Evolutionary conservation across 1,140 invertebrate genomes (phyloP), one percentile per base, ranked within the genome.

Genomic region (Dinoponera quadriceps): DNA sequence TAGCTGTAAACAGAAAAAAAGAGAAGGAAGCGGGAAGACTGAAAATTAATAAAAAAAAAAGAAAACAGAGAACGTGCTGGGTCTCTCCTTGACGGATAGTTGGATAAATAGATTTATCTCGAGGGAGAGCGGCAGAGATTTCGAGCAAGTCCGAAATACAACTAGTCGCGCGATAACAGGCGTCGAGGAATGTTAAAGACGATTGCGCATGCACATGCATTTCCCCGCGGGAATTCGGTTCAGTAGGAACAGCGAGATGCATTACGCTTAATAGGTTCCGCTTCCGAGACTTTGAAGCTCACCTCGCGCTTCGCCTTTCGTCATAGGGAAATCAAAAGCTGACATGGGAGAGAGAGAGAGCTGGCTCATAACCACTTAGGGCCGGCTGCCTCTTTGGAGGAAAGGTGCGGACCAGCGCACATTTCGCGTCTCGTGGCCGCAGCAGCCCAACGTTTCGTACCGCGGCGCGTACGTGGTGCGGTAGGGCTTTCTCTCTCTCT

Each of bases 321-420:
- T 74, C 71, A 51, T 18, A 55, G 51, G 48, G 65, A 66, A 66
- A 78, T 66, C 78, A 81, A 71, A 71, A 81, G 66, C 78, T 51
- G 38, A 29, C 62, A 69, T 29, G 33, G 69, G 27, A 65, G 25
- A 49, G 60, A n/a, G n/a, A n/a, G 62, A 60, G 38, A 44, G 77
- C 72, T 59, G 49, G 71, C 27, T 84, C 59, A 71, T 65, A 72
- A 84, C 82, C 84, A 85, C 82, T 85, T 72, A 85, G 57, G 25
- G 16, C 38, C 11, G n/a, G 33, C 20, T n/a, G 49, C 14, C 71
- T 57, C 80, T 85, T 73, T 72, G 13, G 68, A 62, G 54, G 48
- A 72, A 71, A 68, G 49, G n/a, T 59, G 49, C 68, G 7, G 57
- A 59, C 38, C 55, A 33, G 49, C 48, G 27, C 38, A 55, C 27